Conservation (phyloP, 2,888 invertebrate species). For the Gastracanthus pulcherrimus region DNA sequence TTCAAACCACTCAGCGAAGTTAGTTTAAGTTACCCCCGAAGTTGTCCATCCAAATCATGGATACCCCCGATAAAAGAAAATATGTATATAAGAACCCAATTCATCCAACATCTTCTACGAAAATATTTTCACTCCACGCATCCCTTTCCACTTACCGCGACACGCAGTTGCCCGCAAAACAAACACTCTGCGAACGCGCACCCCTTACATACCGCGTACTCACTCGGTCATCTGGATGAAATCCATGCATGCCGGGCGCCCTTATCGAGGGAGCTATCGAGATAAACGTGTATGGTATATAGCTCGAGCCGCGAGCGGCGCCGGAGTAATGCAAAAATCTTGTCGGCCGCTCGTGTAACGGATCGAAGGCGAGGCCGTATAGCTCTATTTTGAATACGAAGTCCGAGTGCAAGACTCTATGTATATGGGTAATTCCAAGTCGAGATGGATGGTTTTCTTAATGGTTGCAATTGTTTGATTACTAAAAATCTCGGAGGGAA, state of each 20-base stretch:
- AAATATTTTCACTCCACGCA: neutral
- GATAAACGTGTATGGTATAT: neutral
- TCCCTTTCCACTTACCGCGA: neutral
- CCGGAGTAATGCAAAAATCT: conserved; percentile 44
- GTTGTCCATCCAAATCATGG: no score
- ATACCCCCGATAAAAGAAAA: no score
- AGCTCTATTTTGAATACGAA: neutral
- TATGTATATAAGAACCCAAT: no score
- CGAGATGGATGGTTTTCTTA: no score
- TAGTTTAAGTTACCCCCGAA: no score
- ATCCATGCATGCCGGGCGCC: neutral
- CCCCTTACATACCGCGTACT: neutral
- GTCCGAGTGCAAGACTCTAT: neutral
- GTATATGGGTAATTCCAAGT: no score
- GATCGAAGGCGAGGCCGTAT: neutral
- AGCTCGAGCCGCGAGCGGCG: neutral
- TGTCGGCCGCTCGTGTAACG: conserved; percentile 23
- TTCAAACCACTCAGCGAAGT: no score
- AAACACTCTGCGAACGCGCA: neutral
- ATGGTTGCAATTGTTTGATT: no score
- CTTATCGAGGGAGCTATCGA: conserved; percentile 4
- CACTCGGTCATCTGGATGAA: neutral
- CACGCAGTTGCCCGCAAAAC: neutral
- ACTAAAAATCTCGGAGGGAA: neutral
- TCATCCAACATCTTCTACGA: no score